phyloP scores from a whole-genome alignment of 1,140 invertebrate genomes.

The Lordiphosa clarofinis region DNA sequence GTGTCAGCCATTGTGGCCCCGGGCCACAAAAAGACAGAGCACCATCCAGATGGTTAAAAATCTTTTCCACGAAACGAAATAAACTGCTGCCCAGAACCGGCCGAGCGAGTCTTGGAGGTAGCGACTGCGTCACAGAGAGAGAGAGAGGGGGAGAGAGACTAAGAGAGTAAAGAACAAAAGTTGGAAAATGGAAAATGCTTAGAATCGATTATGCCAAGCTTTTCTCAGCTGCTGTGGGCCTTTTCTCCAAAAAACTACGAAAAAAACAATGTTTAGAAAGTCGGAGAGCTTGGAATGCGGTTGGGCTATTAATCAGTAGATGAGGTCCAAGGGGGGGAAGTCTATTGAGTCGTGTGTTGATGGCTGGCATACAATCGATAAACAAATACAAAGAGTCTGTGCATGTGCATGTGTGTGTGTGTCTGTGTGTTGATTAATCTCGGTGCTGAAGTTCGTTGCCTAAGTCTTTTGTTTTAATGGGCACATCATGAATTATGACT shows the following conservation, averaged over 20 bases:
- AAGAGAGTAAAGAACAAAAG: conserved; percentile 42
- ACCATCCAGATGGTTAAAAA: conserved; percentile 72
- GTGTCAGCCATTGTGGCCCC: conserved; percentile 54
- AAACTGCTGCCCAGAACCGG: conserved; percentile 63
- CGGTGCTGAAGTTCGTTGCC: conserved; percentile 60
- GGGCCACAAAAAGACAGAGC: conserved; percentile 45
- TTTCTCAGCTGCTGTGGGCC: conserved; percentile 26
- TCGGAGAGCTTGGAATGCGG: conserved; percentile 71
- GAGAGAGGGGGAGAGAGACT: conserved; percentile 7
- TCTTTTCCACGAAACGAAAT: conserved; percentile 76
- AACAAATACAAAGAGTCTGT: conserved; percentile 52
- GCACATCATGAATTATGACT: conserved; percentile 73
- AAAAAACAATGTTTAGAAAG: conserved; percentile 68
- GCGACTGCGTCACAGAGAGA: neutral
- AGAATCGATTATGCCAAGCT: conserved; percentile 70
- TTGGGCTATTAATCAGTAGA: conserved; percentile 72
- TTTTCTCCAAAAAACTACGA: conserved; percentile 24
- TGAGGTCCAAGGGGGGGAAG: conserved; percentile 1
- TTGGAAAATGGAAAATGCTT: conserved; percentile 40
- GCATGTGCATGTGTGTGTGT: neutral
- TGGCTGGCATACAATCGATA: conserved; percentile 70
- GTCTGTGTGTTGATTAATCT: conserved; percentile 41
- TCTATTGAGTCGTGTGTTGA: conserved; percentile 44
- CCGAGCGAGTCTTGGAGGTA: conserved; percentile 55
- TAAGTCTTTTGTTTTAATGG: conserved; percentile 78